These are phyloP conservation scores for Falco novaeseelandiae DNA, from an alignment of 2,797 vertebrate species.

Conservation along the genomic window DNA sequence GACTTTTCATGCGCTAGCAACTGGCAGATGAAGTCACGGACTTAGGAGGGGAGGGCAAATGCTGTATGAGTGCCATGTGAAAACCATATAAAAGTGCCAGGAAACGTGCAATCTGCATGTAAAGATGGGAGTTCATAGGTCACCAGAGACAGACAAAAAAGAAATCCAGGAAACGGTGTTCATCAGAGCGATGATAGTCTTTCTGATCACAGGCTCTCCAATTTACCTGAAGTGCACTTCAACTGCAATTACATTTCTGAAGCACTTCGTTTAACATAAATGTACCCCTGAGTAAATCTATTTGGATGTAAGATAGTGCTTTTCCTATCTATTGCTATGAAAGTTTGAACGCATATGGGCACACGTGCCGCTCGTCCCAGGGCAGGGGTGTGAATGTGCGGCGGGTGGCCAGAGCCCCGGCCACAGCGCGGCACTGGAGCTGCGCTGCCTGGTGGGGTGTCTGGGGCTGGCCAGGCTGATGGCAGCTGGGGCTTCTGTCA, in stretches of 20 bases:
- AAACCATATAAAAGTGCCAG: background rate
- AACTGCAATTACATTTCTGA: background rate
- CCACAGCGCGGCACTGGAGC: accelerated
- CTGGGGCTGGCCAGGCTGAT: background rate
- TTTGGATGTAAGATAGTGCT: background rate
- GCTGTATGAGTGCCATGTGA: accelerated
- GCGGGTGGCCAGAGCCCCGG: accelerated
- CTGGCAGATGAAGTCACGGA: background rate
- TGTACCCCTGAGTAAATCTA: background rate
- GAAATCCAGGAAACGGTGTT: background rate
- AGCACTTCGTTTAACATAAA: background rate
- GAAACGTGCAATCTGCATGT: background rate
- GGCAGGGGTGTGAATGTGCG: background rate
- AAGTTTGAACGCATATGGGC: background rate
- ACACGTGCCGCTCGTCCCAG: background rate
- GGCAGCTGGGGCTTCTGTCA: background rate
- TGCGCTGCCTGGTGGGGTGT: accelerated
- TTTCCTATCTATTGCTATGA: background rate
- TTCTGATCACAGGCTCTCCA: background rate
- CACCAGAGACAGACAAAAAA: background rate
- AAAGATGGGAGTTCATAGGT: background rate
- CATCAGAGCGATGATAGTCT: background rate
- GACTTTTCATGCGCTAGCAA: background rate
- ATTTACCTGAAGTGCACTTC: slow-evolving; percentile 17
- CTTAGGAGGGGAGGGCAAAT: background rate